Evolutionary conservation across 2,113 vertebrate genomes (phyloP).

Genomic region (Chaetura pelagica): DNA sequence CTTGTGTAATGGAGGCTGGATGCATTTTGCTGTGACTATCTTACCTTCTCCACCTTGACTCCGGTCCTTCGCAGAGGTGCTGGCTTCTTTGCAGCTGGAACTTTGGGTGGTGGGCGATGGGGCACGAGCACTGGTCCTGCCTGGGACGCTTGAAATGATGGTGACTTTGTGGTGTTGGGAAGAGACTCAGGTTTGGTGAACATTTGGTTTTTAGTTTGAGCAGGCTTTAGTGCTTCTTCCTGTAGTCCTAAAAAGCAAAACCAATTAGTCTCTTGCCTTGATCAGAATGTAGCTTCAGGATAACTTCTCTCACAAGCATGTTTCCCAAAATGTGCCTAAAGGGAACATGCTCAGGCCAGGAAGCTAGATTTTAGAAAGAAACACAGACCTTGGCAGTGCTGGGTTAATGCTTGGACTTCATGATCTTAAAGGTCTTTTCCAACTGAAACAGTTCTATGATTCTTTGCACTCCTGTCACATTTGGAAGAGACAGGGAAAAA

Average conservation of each 20-base stretch:
- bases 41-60: slow-evolving; percentile 42
- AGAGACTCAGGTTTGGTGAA: slow-evolving; percentile 28
- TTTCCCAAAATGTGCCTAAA: neutral
- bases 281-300: neutral
- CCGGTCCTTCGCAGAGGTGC: slow-evolving; percentile 50
- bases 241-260: slow-evolving; percentile 67
- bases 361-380: neutral
- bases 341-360: neutral
- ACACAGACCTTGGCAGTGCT: neutral
- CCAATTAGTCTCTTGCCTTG: neutral
- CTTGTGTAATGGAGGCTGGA: neutral
- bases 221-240: slow-evolving; percentile 51
- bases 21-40: neutral
- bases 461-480: neutral
- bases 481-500: neutral
- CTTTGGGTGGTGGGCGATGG: slow-evolving; percentile 77
- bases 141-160: neutral
- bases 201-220: slow-evolving; percentile 24
- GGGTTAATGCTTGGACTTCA: too few relatives aligned
- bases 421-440: too few relatives aligned
- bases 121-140: slow-evolving; percentile 48
- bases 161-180: neutral
- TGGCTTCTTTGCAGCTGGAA: slow-evolving; percentile 74
- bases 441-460: too few relatives aligned
- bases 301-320: neutral